Percentiles rank a stretch among this genome's conserved stretches.
These are phyloP conservation scores for Nannoperca australis DNA, from an alignment of 2,797 vertebrate species.

Conservation along the genomic window DNA sequence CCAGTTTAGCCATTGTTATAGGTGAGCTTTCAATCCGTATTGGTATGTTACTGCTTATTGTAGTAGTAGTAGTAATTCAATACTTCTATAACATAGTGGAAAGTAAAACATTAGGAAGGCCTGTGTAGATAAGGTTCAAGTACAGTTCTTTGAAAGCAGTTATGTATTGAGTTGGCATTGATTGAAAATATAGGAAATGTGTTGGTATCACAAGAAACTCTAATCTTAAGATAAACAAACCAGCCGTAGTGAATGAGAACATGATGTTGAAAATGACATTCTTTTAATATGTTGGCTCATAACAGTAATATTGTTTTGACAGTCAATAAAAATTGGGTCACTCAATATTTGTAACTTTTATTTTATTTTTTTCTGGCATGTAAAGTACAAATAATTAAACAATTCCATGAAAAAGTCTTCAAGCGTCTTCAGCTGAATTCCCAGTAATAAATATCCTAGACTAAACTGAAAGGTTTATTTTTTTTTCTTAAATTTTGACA, in stretches of 20 bases:
- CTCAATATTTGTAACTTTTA: slow-evolving; percentile 93
- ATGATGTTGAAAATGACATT: slow-evolving; percentile 2
- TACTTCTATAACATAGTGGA: neutral
- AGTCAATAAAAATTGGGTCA: slow-evolving; percentile 62
- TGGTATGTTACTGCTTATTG: neutral
- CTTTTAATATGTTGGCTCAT: neutral
- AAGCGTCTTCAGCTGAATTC: slow-evolving; percentile 96
- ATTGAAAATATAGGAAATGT: neutral
- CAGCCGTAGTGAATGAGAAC: neutral
- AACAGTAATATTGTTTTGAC: slow-evolving; percentile 19
- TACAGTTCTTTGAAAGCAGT: neutral
- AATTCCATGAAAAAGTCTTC: slow-evolving; percentile 99
- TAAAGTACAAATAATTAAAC: slow-evolving; percentile 99
- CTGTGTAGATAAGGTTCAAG: neutral
- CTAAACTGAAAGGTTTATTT: slow-evolving; percentile 92
- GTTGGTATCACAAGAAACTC: neutral
- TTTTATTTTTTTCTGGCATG: slow-evolving; percentile 97
- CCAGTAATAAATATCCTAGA: slow-evolving; percentile 97
- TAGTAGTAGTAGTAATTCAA: too few species aligned
- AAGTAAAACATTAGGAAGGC: neutral
- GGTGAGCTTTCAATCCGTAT: neutral
- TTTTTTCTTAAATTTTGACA: slow-evolving; percentile 86
- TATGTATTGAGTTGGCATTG: neutral
- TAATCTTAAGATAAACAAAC: neutral
- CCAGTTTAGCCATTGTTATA: neutral